Percentiles rank a stretch among this genome's conserved stretches.
phyloP scores from a whole-genome alignment of 2,113 vertebrate genomes.

The Noctilio leporinus region DNA sequence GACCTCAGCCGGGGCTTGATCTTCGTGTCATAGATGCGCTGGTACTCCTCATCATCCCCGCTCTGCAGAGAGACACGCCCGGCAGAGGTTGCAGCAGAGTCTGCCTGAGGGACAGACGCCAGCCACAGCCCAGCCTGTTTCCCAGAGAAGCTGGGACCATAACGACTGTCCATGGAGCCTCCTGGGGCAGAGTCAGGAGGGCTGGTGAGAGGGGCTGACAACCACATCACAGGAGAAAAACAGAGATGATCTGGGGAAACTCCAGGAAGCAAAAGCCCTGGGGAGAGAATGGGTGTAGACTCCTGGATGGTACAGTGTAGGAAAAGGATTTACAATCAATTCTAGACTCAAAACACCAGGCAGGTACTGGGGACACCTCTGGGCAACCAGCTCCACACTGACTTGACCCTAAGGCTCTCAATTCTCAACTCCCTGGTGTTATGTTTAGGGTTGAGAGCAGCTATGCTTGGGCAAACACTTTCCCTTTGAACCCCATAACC shows the following conservation, averaged over 20 bases:
- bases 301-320: not conserved
- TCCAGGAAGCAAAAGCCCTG: not conserved
- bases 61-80: slow-evolving; percentile 78
- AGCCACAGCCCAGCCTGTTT: slow-evolving; percentile 26
- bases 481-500: not conserved
- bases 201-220: not conserved
- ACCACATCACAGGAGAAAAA: not conserved
- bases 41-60: slow-evolving; percentile 93
- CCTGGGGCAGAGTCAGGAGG: not conserved
- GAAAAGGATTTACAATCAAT: not conserved
- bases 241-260: not conserved
- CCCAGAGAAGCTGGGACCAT: not conserved
- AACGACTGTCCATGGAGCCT: not conserved
- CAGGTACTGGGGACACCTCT: not conserved
- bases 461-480: not conserved
- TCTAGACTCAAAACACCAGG: not conserved
- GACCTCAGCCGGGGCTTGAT: slow-evolving; percentile 93
- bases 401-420: not conserved
- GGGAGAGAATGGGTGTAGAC: no score
- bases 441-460: not conserved
- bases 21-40: slow-evolving; percentile 92
- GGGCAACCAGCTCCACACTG: no score
- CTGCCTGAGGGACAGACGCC: not conserved
- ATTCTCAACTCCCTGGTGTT: not conserved
- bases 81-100: slow-evolving; percentile 43